Evolutionary conservation across 1,140 invertebrate species (phyloP), one percentile per base, ranked within the genome.

Genomic region (Ceratitis capitata): DNA sequence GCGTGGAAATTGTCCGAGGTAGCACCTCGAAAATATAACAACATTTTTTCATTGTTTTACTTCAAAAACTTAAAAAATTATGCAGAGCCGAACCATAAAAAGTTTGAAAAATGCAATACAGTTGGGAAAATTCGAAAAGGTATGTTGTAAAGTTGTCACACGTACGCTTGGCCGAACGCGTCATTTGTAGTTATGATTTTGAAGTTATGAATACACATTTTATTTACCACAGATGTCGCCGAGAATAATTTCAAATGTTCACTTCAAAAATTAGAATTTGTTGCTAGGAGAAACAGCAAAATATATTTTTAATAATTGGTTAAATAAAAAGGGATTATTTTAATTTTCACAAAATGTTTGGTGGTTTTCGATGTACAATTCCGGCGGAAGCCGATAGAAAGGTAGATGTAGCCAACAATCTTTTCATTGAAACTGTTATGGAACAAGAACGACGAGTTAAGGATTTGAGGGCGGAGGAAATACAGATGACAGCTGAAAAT

Each of bases 401-500:
- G 4, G 69, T 78, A 19, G 69, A 78, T 26, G 23, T 5, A 16
- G 26, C 53, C 16, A 85, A 85, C 35, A 51, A 64, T 26, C 64
- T 69, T 45, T 85, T 85, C 32, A 49, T 85, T n/a, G 49, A 82
- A 49, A 85, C 42, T 35, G 64, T 85, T 2, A 78, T 85, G 61
- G 42, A 85, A 10, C 58, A 85, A 16, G 84, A 85, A 23, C 61
- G 64, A 10, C 61, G 45, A 9, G 42, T 49, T 0, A 85, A 78
- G 42, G 51, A 29, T 23, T 49, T 78, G 7, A 23, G 16, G 7
- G 84, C 84, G 2, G 42, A 85, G 32, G 84, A 85, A 82, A 69
- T 85, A 53, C 84, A 78, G 39, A 78, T 82, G 84, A 85, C 84
- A 10, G 64, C 61, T 5, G 84, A 85, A 56, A 85, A 85, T 35